These are phyloP conservation scores for Teleiodes luculella DNA, from an alignment of 2,888 invertebrate species.

Conservation along the genomic window DNA sequence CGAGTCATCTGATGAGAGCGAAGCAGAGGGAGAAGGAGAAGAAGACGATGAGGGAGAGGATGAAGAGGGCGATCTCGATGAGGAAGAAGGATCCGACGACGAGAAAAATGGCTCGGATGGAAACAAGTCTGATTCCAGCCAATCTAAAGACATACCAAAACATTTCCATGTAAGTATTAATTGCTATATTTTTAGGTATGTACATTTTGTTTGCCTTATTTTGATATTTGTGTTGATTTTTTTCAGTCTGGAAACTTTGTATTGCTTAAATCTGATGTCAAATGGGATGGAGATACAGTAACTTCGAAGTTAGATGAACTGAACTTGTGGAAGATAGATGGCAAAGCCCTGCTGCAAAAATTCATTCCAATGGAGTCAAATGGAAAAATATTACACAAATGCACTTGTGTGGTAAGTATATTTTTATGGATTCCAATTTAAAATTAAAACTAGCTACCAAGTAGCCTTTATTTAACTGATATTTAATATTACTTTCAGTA, in stretches of 20 bases:
- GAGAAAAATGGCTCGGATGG: slow-evolving; percentile 76
- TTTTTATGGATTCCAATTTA: background rate
- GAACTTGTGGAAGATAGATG: slow-evolving; percentile 84
- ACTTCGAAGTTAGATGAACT: slow-evolving; percentile 75
- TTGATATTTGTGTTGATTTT: no score
- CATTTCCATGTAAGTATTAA: slow-evolving; percentile 68
- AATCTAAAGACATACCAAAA: slow-evolving; percentile 77
- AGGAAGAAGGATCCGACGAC: slow-evolving; percentile 74
- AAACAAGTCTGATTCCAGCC: slow-evolving; percentile 75
- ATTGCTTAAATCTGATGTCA: slow-evolving; percentile 80
- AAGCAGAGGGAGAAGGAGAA: slow-evolving; percentile 58
- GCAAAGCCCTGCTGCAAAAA: slow-evolving; percentile 82
- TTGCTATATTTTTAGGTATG: no score
- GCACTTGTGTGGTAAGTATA: slow-evolving; percentile 79
- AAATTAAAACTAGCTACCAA: slow-evolving; percentile 22
- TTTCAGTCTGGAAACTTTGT: slow-evolving; percentile 82
- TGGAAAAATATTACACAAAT: slow-evolving; percentile 78
- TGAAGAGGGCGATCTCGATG: slow-evolving; percentile 68
- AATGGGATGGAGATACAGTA: slow-evolving; percentile 78
- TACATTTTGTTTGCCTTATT: background rate
- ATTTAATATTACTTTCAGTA: slow-evolving; percentile 65
- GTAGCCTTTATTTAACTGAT: background rate
- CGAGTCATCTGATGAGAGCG: slow-evolving; percentile 68
- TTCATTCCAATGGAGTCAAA: slow-evolving; percentile 81
- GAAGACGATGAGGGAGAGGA: slow-evolving; percentile 65